phyloP scores from a whole-genome alignment of 1,140 invertebrate species.

The Pseudomyrmex cubaensis region DNA sequence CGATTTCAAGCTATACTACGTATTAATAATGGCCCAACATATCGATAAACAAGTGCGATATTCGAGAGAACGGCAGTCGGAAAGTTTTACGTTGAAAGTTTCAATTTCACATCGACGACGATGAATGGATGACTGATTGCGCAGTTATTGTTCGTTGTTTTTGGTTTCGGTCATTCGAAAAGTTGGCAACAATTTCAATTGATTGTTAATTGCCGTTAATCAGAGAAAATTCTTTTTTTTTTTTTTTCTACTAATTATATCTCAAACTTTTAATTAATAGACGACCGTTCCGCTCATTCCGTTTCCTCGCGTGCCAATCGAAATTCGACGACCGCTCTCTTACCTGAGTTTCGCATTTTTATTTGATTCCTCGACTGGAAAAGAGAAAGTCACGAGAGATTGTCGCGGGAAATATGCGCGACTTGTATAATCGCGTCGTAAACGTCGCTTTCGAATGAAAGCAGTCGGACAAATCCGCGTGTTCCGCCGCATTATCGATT shows the following conservation, averaged over 20 bases:
- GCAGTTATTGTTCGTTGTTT: no score
- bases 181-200: no score
- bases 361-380: constrained; percentile 16
- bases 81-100: neutral
- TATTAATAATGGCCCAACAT: neutral
- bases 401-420: neutral
- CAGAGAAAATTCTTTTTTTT: no score
- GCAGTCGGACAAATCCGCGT: neutral
- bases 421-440: neutral
- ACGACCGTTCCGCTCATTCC: neutral
- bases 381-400: constrained; percentile 24
- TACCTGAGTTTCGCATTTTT: constrained; percentile 11
- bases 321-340: constrained; percentile 2
- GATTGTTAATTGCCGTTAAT: no score
- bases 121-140: no score
- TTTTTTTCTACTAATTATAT: no score
- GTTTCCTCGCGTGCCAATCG: neutral
- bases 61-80: no score
- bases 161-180: no score
- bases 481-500: neutral
- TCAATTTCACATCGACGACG: neutral
- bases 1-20: constrained; percentile 12
- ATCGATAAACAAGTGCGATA: no score
- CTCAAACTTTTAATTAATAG: no score
- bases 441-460: neutral